Conservation (phyloP, 2,888 invertebrate species). For the Oscheius sp. region DNA sequence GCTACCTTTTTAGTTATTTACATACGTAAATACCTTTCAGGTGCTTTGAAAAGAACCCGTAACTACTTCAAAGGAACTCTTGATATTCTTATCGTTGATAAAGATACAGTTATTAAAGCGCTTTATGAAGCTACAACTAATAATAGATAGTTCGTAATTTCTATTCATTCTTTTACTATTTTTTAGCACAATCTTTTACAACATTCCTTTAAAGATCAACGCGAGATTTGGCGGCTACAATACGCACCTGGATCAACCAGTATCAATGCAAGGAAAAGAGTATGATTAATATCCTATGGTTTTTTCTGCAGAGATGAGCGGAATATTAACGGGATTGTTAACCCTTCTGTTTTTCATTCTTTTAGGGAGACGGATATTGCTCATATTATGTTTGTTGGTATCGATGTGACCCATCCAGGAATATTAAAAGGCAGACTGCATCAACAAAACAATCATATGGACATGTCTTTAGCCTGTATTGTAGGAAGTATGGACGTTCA, state of each 20-base stretch:
- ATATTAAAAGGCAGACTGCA: not conserved
- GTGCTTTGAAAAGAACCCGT: conserved; percentile 3
- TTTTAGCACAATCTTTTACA: conserved; percentile 33
- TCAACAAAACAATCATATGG: conserved; percentile 11
- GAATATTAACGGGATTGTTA: too few species aligned
- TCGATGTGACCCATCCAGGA: conserved; percentile 54
- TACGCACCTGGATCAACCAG: conserved; percentile 12
- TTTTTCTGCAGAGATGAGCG: too few species aligned
- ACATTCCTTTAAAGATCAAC: conserved; percentile 50
- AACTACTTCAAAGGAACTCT: not conserved
- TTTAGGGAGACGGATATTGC: not conserved
- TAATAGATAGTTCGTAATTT: not conserved
- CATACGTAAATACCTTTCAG: not conserved
- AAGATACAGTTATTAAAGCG: conserved; percentile 4
- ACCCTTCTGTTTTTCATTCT: not conserved
- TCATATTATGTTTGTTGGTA: conserved; percentile 45
- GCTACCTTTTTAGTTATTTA: not conserved
- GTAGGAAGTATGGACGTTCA: conserved; percentile 43
- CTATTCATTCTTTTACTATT: not conserved
- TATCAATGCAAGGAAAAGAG: too few species aligned
- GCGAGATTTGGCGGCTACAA: conserved; percentile 49
- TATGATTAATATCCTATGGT: too few species aligned
- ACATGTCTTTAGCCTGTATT: conserved; percentile 43
- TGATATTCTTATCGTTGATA: conserved; percentile 1
- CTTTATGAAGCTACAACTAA: not conserved